Evolutionary conservation across 2,888 invertebrate genomes (phyloP), one percentile per base, ranked within the genome.

Genomic region (Ephialtes manifestator): DNA sequence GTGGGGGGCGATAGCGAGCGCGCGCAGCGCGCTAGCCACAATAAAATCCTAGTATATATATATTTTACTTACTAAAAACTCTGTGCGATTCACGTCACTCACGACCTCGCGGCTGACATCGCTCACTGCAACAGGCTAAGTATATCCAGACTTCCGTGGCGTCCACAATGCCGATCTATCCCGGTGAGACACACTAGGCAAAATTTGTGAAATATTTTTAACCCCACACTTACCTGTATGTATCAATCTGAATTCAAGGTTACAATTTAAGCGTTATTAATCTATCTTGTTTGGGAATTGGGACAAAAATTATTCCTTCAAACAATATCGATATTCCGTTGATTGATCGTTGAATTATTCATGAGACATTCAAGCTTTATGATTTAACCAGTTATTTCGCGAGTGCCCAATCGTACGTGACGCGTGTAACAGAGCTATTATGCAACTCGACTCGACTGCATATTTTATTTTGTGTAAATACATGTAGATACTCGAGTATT

Each of bases 81-180:
- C 79, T 68, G 63, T 15, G 35, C 31, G 46, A 60, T 53, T 70
- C 18, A 51, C 81, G 74, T 81, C 81, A 74, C 11, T 51, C n/a
- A 28, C 74, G 68, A 60, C 85, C 86, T 84, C 85, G 87, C 74
- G 74, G 72, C n/a, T 87, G 84, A 87, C 85, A 86, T 86, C 86
- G 86, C 85, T 86, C 86, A 87, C 63, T 84, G 78, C 43, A 65
- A 77, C 74, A 81, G 84, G 76, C 84, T 72, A 55, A 28, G 43
- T 31, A 63, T 78, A 58, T 18, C 20, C 43, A 18, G 11, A 8
- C 39, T 39, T 65, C 20, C 65, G 39, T 65, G 60, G 60, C 15
- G 60, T 60, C 24, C 60, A 10, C 28, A 31, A 28, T 28, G 28
- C 13, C 28, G 13, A 24, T 24, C 15, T 35, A 35, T 63, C n/a